Percentiles rank a stretch among this genome's conserved stretches.
Evolutionary conservation across 2,113 vertebrate species (phyloP).

Genomic region (Haemorhous mexicanus): DNA sequence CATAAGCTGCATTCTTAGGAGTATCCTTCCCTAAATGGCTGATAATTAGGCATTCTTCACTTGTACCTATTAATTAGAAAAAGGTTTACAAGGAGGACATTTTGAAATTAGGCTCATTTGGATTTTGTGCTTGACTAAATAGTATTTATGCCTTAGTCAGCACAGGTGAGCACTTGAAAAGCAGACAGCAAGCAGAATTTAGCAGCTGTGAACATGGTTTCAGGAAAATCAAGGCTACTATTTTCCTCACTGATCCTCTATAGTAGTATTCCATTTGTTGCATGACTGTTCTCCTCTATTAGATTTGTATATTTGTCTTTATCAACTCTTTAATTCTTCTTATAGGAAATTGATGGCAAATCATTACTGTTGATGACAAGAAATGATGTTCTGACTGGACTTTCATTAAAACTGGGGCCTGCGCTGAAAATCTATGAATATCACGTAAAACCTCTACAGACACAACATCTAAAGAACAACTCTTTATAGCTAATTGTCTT

Average conservation of each 20-base stretch:
- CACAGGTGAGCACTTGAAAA: background rate
- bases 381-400: slow-evolving; percentile 95
- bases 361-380: slow-evolving; percentile 98
- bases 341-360: slow-evolving; percentile 98
- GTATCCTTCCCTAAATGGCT: background rate
- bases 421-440: slow-evolving; percentile 99
- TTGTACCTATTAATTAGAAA: slow-evolving; percentile 9
- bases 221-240: background rate
- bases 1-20: background rate
- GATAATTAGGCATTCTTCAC: background rate
- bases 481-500: slow-evolving; percentile 79
- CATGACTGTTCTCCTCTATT: slow-evolving; percentile 37
- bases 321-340: slow-evolving; percentile 64
- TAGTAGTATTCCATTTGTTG: background rate
- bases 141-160: background rate
- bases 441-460: slow-evolving; percentile 96
- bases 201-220: background rate
- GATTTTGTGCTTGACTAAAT: slow-evolving; percentile 5
- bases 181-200: background rate
- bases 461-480: slow-evolving; percentile 92
- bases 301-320: slow-evolving; percentile 43
- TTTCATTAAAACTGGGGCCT: slow-evolving; percentile 97
- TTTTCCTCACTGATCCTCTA: background rate
- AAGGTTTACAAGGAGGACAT: background rate
- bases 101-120: slow-evolving; percentile 7